Evolutionary conservation across 2,888 invertebrate genomes (phyloP), one percentile per base, ranked within the genome.

Genomic region (Cryptophagus acutangulus): DNA sequence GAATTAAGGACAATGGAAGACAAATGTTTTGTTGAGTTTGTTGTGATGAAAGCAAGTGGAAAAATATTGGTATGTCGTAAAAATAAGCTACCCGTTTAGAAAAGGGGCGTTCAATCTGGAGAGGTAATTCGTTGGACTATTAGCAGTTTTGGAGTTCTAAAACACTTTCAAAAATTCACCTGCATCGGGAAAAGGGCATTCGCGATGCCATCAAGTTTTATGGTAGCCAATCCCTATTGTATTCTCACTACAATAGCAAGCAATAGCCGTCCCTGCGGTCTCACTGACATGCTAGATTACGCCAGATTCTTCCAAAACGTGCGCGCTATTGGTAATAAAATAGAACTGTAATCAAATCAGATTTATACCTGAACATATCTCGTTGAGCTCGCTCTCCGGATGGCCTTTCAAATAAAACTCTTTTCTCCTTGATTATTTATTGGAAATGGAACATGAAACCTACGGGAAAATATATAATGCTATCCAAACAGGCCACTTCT

Each of bases 341-440:
- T 58, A 51, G 51, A 46, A 47, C 47, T 45, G 51, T 56, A 54
- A 56, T 56, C 55, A 55, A 57, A 58, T 48, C 52, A 51, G 55
- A 58, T 56, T 57, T 57, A 57, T 56, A 55, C 51, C 53, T 47
- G 49, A 46, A 51, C 48, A 52, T 54, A 55, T 46, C 49, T 53
- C 31, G 16, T 31, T 31, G 31, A 31, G 31, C 31, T 31, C 31
- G 31, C 31, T 31, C 31, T 31, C 15, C n/a, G 15, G 31, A 31
- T 31, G 31, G 31, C 14, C 31, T 31, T 16, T 31, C 15, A 31
- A 31, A 31, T 31, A 31, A 31, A 31, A 26, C 13, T 16, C 16
- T 16, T 31, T 31, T 31, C 31, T 16, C 16, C 31, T 31, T 31
- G 31, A 31, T 31, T 31, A 31, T 31, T 31, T 31, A 31, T 31